Base-by-base conservation (phyloP, 2,888 invertebrate genomes). In the Brachyopa scutellaris region DNA sequence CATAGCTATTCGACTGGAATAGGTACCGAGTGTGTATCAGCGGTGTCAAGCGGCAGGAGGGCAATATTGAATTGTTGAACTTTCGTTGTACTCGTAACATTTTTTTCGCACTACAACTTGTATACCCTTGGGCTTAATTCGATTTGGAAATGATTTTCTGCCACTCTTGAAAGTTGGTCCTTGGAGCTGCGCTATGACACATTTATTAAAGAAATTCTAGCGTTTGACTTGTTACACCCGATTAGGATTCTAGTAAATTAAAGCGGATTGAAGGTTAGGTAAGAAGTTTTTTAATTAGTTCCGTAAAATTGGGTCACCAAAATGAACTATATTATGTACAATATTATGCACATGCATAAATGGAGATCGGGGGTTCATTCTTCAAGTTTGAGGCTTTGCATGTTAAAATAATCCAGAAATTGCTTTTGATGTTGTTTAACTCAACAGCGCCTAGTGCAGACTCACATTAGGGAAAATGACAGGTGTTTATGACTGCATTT, bases 141-240 rank as follows among this genome's bases (percentile, higher is more conserved):
- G 78, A 64, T 78, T 78, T 57, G 42, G 29, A 66, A 64, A 78
- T 72, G 64, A 72, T 78, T 70, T 53, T 45, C 26, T 26, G 57
- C 42, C 40, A 40, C 36, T 57, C 33, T 21, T 29, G 42, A 78
- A 72, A 72, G 72, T 78, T 64, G 6, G 26, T 72, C 69, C 53
- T 76, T 61, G 26, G 45, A 38, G 36, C 29, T 36, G 15, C 7
- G 55, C 9, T 17, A 9, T 2, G 11, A 9, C 38, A 26, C 21
- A 33, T 53, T 67, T 59, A 67, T 51, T 69, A n/a, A n/a, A n/a
- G 42, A 61, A 59, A 59, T 29, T 69, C 33, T 45, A 69, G 51
- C 42, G 36, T 76, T 53, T 29, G 53, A 69, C 42, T 53, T 76
- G 59, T 45, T 36, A 53, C 21, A 53, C 29, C 38, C 29, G 26